phyloP scores from a whole-genome alignment of 2,113 vertebrate species.

The Malaclemys terrapin region DNA sequence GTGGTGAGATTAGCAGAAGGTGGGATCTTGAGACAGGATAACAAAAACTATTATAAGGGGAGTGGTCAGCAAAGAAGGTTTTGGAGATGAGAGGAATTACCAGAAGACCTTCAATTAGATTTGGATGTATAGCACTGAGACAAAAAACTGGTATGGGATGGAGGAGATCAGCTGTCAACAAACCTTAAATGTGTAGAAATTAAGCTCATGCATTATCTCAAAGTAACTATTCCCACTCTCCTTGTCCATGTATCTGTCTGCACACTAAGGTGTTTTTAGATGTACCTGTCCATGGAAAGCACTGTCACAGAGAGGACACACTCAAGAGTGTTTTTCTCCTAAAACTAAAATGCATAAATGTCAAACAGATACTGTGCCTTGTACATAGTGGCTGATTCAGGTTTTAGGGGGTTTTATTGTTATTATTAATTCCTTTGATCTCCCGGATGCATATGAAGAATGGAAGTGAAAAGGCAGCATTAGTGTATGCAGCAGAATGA shows the following conservation, averaged over 20 bases:
- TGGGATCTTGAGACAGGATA: rapidly evolving
- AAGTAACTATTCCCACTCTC: neutral
- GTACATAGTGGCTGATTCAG: rapidly evolving
- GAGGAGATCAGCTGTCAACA: rapidly evolving
- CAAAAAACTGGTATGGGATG: neutral
- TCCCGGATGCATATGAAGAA: neutral
- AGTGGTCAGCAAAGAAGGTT: neutral
- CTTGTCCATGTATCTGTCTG: neutral
- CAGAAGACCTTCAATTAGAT: neutral
- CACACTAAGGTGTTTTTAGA: neutral
- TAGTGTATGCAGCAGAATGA: rapidly evolving
- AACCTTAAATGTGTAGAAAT: rapidly evolving
- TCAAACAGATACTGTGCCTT: rapidly evolving
- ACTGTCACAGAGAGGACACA: neutral
- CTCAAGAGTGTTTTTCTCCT: neutral
- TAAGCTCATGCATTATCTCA: neutral
- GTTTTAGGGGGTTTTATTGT: neutral
- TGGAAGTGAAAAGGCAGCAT: rapidly evolving
- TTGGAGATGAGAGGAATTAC: rapidly evolving
- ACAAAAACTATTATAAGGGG: neutral
- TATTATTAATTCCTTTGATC: rapidly evolving
- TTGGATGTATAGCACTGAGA: neutral
- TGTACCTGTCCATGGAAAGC: neutral
- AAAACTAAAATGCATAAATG: rapidly evolving
- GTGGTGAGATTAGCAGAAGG: neutral